Evolutionary conservation across 1,140 invertebrate genomes (phyloP), one percentile per base, ranked within the genome.

Genomic region (Drosophila prosaltans): DNA sequence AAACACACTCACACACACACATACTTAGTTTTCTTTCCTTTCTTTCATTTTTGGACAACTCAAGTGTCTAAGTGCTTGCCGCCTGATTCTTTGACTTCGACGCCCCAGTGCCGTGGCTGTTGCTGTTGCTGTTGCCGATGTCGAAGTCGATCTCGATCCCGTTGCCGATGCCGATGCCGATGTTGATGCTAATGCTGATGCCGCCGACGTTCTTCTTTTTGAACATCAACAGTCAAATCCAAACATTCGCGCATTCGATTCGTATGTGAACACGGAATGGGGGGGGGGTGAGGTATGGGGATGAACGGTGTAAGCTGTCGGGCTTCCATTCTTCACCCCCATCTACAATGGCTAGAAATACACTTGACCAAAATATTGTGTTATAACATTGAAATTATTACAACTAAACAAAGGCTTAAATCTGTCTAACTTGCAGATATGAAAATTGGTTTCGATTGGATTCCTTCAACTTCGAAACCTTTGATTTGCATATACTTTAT

Each of bases 21-120:
- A 51, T 26, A 51, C 45, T 51, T 51, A 24, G 21, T 51, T 51
- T 51, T 24, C 45, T 26, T 51, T 51, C 45, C 24, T 65, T 65
- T 51, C 73, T 51, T 63, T 65, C 41, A 7, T 30, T 79, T 80
- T 88, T 88, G 76, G 83, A 80, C 76, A 88, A 88, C 80, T 88
- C 83, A 88, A 88, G 83, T 88, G 82, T 85, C 82, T 85, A 85
- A 85, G 82, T 85, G 82, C 82, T 81, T 65, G 66, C 74, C 82
- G 61, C 39, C 64, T 59, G 76, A 78, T 70, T 72, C 45, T 51
- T 51, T 72, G 72, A 67, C 51, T 79, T 60, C 51, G 66, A 61
- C 55, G 66, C 30, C 54, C 36, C 26, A 51, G 45, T 28, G 21
- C 40, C 55, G 16, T 1, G 4, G 2, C 3, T 16, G 11, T 11